These are phyloP conservation scores for Sebastolobus altivelis DNA, from an alignment of 2,797 vertebrate species.

Conservation along the genomic window DNA sequence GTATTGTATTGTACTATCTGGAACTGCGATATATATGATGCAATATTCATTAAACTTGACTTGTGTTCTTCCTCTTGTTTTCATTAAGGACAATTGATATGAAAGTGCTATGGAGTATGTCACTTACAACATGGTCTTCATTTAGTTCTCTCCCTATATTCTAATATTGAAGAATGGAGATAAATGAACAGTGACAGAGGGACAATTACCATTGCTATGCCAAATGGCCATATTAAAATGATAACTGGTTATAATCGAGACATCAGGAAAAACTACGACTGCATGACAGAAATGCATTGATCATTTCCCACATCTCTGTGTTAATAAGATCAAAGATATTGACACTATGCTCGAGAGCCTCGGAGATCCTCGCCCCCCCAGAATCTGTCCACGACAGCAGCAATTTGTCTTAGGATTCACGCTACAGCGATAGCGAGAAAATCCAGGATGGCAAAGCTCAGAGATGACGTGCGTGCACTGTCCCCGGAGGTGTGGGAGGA, in stretches of 20 bases:
- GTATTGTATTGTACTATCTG: constrained; percentile 18
- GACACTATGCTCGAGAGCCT: constrained; percentile 49
- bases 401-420: constrained; percentile 56
- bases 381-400: constrained; percentile 54
- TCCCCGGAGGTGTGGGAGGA: constrained; percentile 63
- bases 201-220: constrained; percentile 68
- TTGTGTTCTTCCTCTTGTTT: constrained; percentile 50
- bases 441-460: constrained; percentile 54
- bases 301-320: constrained; percentile 56
- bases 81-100: constrained; percentile 60
- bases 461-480: constrained; percentile 58
- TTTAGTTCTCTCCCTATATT: constrained; percentile 57
- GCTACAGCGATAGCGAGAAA: constrained; percentile 32
- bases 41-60: constrained; percentile 53
- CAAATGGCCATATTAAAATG: constrained; percentile 68
- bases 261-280: constrained; percentile 55
- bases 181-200: constrained; percentile 72
- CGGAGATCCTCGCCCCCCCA: constrained; percentile 40
- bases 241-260: constrained; percentile 72
- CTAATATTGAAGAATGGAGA: constrained; percentile 65
- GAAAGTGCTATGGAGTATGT: constrained; percentile 58
- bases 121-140: constrained; percentile 67
- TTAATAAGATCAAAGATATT: constrained; percentile 75
- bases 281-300: constrained; percentile 67
- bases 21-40: constrained; percentile 41